Percentiles rank a stretch among this genome's conserved stretches.
Conservation (phyloP, 2,888 invertebrate genomes). For the Uloborus plumipes region DNA sequence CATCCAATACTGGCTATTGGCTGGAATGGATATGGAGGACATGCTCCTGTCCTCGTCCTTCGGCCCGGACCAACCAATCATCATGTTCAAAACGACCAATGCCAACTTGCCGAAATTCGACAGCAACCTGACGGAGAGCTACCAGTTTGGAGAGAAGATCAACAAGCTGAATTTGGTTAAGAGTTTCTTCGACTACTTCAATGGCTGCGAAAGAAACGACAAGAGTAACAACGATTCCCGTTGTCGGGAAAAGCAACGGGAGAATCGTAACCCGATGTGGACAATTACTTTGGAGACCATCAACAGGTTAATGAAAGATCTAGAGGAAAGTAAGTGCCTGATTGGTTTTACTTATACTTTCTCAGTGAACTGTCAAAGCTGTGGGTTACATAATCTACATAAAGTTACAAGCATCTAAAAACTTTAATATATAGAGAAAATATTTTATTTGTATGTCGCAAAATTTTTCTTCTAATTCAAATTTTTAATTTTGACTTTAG, state of each 20-base stretch:
- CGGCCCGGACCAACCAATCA: conserved; percentile 32
- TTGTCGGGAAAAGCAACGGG: conserved; percentile 17
- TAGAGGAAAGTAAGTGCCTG: conserved; percentile 12
- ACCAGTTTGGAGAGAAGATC: conserved; percentile 42
- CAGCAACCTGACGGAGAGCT: conserved; percentile 11
- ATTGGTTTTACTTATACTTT: too few species aligned
- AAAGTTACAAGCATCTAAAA: too few species aligned
- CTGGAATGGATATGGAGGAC: conserved; percentile 37
- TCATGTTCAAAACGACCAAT: conserved; percentile 21
- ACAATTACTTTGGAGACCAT: conserved; percentile 21
- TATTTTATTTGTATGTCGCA: too few species aligned
- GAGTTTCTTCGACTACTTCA: conserved; percentile 42
- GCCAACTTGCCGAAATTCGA: conserved; percentile 23
- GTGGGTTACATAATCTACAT: too few species aligned
- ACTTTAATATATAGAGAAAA: too few species aligned
- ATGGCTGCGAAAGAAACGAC: conserved; percentile 29
- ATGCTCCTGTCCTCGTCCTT: conserved; percentile 18
- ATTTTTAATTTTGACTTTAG: neutral
- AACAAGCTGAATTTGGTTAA: conserved; percentile 23
- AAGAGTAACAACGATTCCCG: conserved; percentile 3
- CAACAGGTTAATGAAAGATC: neutral
- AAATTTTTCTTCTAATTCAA: neutral
- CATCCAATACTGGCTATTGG: conserved; percentile 42
- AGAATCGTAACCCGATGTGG: conserved; percentile 20
- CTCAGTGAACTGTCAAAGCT: too few species aligned